Evolutionary conservation across 1,140 invertebrate genomes (phyloP).

Genomic region (Xylocopa sonorina): DNA sequence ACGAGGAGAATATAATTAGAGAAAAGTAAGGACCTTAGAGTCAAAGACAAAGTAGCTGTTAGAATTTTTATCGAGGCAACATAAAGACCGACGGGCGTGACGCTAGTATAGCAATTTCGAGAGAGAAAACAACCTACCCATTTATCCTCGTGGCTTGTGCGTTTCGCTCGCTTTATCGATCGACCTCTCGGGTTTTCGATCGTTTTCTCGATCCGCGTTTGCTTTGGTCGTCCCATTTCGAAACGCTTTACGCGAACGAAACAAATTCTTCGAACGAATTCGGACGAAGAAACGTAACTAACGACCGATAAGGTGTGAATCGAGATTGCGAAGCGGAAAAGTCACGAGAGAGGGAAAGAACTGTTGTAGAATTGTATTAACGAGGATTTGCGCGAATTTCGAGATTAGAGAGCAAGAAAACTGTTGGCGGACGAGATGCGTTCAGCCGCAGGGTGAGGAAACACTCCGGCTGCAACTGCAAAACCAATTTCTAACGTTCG

Average conservation of each 20-base stretch:
- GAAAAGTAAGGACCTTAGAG: conserved; percentile 60
- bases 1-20: conserved; percentile 59
- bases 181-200: conserved; percentile 1
- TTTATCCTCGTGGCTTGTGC: conserved; percentile 24
- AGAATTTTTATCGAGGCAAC: conserved; percentile 62
- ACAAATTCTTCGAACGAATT: neutral
- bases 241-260: neutral
- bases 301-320: neutral
- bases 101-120: conserved; percentile 42
- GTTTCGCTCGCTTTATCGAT: conserved; percentile 40
- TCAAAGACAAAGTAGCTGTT: conserved; percentile 63
- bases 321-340: conserved; percentile 33
- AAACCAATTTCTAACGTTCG: conserved; percentile 25
- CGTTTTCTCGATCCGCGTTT: conserved; percentile 21
- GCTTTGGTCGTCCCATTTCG: neutral
- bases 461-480: conserved; percentile 3
- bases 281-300: neutral
- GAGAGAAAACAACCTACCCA: conserved; percentile 27
- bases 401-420: conserved; percentile 20
- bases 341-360: neutral
- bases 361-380: neutral
- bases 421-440: conserved; percentile 9
- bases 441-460: neutral
- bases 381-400: conserved; percentile 12
- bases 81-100: conserved; percentile 61